These are phyloP conservation scores for Coregonus sp. DNA, from an alignment of 2,797 vertebrate genomes.

Conservation along the genomic window DNA sequence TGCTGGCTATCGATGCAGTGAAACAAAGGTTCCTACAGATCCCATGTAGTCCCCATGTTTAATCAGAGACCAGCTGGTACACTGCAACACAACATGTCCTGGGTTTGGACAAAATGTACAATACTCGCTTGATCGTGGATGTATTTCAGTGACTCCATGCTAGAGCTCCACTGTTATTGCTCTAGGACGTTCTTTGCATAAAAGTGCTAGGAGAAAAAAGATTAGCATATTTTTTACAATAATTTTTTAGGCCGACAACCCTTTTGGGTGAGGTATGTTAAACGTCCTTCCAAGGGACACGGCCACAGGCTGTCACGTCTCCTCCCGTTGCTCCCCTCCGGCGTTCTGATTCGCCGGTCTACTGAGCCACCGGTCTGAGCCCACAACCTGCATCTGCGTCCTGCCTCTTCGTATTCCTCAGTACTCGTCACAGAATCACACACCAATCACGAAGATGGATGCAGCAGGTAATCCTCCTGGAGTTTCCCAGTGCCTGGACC, in stretches of 20 bases:
- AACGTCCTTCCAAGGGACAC: not conserved
- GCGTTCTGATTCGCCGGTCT: too few relatives aligned
- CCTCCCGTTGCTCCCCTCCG: too few relatives aligned
- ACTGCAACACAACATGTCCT: not conserved
- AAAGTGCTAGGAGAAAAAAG: too few relatives aligned
- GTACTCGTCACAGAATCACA: too few relatives aligned
- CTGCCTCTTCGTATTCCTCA: too few relatives aligned
- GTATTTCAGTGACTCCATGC: not conserved
- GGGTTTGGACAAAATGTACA: slow-evolving; percentile 10
- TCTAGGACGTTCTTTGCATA: too few relatives aligned
- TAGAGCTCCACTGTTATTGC: not conserved
- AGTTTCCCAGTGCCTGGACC: too few relatives aligned
- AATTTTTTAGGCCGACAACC: not conserved
- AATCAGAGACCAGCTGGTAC: slow-evolving; percentile 5
- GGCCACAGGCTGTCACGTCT: too few relatives aligned
- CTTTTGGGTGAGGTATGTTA: not conserved
- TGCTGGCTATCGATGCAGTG: not conserved
- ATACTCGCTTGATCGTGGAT: not conserved
- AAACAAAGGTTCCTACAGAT: not conserved
- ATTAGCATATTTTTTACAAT: not conserved
- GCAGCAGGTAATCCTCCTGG: too few relatives aligned
- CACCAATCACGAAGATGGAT: too few relatives aligned
- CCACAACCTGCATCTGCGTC: too few relatives aligned
- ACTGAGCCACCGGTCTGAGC: too few relatives aligned
- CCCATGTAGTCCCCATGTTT: not conserved